Evolutionary conservation across 2,797 vertebrate genomes (phyloP).

Genomic region (Knipowitschia caucasica): DNA sequence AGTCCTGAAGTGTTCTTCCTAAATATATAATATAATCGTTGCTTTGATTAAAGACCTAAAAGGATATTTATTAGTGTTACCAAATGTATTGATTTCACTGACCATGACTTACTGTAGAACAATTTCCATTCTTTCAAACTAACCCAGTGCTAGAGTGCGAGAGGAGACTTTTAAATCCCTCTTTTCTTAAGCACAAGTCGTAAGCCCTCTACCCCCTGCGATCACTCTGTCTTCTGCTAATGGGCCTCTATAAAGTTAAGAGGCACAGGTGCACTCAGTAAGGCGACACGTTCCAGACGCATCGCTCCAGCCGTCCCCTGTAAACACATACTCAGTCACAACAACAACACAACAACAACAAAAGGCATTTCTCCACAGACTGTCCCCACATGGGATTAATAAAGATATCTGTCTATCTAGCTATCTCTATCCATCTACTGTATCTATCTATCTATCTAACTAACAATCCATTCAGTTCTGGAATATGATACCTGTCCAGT

Average conservation of each 20-base stretch:
- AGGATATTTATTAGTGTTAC: neutral
- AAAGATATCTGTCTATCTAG: no score
- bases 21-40: neutral
- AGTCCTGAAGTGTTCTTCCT: no score
- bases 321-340: conserved; percentile 6
- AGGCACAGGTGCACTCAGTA: conserved; percentile 63
- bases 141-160: neutral
- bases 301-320: conserved; percentile 31
- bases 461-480: no score
- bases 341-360: no score
- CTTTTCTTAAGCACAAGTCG: conserved; percentile 35
- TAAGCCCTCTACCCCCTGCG: conserved; percentile 27
- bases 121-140: neutral
- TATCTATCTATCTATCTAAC: no score
- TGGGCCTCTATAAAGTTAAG: conserved; percentile 63
- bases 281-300: conserved; percentile 59
- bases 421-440: no score
- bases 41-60: neutral
- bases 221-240: conserved; percentile 52
- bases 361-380: no score
- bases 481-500: no score
- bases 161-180: conserved; percentile 34
- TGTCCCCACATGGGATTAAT: no score
- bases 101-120: neutral
- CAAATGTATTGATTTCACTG: neutral